phyloP scores from a whole-genome alignment of 2,113 vertebrate species.

The Egretta garzetta region DNA sequence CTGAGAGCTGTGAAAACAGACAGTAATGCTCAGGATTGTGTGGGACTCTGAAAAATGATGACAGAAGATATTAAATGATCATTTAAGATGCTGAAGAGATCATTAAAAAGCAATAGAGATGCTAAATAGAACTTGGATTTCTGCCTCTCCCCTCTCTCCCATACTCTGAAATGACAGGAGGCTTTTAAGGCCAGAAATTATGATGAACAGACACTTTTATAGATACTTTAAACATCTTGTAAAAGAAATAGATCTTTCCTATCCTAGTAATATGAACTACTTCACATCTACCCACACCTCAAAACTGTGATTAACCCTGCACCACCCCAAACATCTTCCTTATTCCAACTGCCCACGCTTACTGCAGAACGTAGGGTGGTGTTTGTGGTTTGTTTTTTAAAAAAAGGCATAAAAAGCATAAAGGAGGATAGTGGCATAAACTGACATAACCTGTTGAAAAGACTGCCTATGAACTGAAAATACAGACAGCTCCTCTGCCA shows the following conservation, averaged over 20 bases:
- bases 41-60: slow-evolving; percentile 3
- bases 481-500: slow-evolving; percentile 51
- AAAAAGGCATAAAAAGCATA: background rate
- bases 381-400: background rate
- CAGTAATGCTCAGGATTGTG: background rate
- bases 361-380: background rate
- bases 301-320: background rate
- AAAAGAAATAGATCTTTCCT: slow-evolving; percentile 7
- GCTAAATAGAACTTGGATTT: slow-evolving; percentile 22
- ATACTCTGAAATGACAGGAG: background rate
- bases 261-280: background rate
- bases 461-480: slow-evolving; percentile 49
- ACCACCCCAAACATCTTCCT: background rate
- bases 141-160: background rate
- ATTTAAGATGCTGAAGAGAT: background rate
- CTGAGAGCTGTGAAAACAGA: background rate
- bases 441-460: slow-evolving; percentile 49
- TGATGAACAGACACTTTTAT: background rate
- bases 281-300: background rate
- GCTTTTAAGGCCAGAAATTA: slow-evolving; percentile 38
- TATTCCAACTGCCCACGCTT: background rate
- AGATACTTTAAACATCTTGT: background rate
- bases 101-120: slow-evolving; percentile 46
- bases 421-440: background rate
- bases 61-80: slow-evolving; percentile 41